These are phyloP conservation scores for Staurois parvus DNA, from an alignment of 2,797 vertebrate species.

Conservation along the genomic window DNA sequence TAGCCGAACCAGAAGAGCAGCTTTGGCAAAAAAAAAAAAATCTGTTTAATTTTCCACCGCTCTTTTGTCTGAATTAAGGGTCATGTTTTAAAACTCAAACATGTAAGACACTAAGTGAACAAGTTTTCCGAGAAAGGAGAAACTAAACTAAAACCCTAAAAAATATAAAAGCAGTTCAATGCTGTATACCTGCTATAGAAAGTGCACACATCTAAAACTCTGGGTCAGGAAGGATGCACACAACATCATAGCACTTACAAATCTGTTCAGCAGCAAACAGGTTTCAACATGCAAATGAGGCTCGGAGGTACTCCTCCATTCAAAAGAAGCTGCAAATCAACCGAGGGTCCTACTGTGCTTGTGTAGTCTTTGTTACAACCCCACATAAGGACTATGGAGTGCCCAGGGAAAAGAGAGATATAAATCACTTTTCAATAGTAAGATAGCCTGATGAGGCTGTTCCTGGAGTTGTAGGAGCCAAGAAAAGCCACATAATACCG, in stretches of 20 bases:
- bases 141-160: neutral
- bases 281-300: neutral
- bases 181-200: too few relatives aligned
- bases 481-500: neutral
- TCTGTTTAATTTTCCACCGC: constrained; percentile 6
- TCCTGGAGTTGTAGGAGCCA: neutral
- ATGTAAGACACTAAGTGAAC: constrained; percentile 20
- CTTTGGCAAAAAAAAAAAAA: constrained; percentile 4
- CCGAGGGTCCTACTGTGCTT: neutral
- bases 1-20: constrained; percentile 51
- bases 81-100: constrained; percentile 32
- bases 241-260: neutral
- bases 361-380: neutral
- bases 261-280: neutral
- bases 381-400: neutral
- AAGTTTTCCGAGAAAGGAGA: neutral
- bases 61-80: constrained; percentile 42
- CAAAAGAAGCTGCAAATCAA: constrained; percentile 8
- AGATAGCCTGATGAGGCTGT: too few relatives aligned
- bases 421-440: too few relatives aligned
- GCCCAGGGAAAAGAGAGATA: too few relatives aligned
- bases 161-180: neutral
- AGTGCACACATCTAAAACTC: too few relatives aligned
- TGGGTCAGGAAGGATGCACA: too few relatives aligned
- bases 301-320: neutral